phyloP scores from a whole-genome alignment of 1,140 invertebrate species.

The Brachionus sp. region DNA sequence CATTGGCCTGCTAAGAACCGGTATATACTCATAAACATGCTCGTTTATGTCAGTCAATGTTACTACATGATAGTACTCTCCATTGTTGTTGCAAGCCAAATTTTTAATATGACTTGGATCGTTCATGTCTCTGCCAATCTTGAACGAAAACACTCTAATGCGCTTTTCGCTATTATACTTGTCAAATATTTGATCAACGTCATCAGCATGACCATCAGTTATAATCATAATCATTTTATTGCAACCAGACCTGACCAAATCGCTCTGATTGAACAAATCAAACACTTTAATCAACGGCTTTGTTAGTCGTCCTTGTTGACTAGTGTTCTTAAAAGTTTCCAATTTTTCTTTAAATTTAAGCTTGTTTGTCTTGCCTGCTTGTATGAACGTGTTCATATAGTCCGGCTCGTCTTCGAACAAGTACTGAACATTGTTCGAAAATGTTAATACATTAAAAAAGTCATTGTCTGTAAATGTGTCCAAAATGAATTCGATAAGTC shows the following conservation, averaged over 20 bases:
- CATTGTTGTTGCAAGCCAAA: slow-evolving; percentile 41
- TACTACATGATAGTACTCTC: slow-evolving; percentile 34
- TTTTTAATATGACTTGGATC: slow-evolving; percentile 72
- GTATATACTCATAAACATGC: slow-evolving; percentile 46
- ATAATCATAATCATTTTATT: slow-evolving; percentile 98
- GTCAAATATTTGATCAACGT: slow-evolving; percentile 83
- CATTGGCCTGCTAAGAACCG: slow-evolving; percentile 34
- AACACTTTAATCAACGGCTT: slow-evolving; percentile 36
- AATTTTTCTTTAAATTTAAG: slow-evolving; percentile 26
- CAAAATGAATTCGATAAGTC: slow-evolving; percentile 80
- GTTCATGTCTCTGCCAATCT: slow-evolving; percentile 79
- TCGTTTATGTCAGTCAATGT: slow-evolving; percentile 41
- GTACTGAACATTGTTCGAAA: slow-evolving; percentile 25
- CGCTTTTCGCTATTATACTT: slow-evolving; percentile 61
- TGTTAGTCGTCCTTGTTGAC: background rate
- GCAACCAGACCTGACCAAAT: slow-evolving; percentile 42
- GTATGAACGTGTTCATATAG: slow-evolving; percentile 14
- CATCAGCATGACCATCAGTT: slow-evolving; percentile 91
- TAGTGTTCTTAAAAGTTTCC: slow-evolving; percentile 16
- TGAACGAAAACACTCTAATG: slow-evolving; percentile 89
- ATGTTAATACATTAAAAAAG: slow-evolving; percentile 79
- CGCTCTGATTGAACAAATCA: background rate
- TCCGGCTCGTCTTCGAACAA: slow-evolving; percentile 21
- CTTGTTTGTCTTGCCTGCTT: slow-evolving; percentile 36
- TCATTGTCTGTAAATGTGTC: slow-evolving; percentile 97